Evolutionary conservation across 2,888 invertebrate species (phyloP).

Genomic region (Willowsia nigromaculata): DNA sequence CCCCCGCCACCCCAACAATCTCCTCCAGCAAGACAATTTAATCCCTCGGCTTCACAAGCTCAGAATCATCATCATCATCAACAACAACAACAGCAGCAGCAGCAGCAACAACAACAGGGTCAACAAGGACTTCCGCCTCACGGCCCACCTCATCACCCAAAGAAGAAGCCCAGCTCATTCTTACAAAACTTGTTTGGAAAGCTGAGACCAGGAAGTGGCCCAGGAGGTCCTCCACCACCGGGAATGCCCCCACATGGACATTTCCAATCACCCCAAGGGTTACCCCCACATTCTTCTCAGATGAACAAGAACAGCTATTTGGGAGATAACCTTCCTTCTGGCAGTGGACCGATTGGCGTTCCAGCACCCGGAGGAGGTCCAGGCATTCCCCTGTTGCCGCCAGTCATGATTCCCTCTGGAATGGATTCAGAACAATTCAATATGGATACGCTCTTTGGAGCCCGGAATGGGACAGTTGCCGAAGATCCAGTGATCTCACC

Average conservation of each 20-base stretch:
- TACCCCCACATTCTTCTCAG: neutral
- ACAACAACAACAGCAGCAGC: conserved; percentile 43
- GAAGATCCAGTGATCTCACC: neutral
- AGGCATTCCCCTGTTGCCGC: conserved; percentile 50
- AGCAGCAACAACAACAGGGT: conserved; percentile 28
- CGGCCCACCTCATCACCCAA: conserved; percentile 38
- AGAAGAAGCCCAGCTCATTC: conserved; percentile 68
- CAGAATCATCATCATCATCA: too few species aligned
- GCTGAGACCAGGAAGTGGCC: conserved; percentile 40
- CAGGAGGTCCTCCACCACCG: conserved; percentile 1
- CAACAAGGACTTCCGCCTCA: conserved; percentile 22
- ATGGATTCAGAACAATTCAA: conserved; percentile 42
- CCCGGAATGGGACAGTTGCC: conserved; percentile 60
- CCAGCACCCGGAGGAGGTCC: neutral
- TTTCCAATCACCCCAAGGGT: neutral
- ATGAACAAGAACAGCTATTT: conserved; percentile 19
- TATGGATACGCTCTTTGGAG: conserved; percentile 67
- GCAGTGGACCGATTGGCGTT: conserved; percentile 16
- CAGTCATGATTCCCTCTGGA: conserved; percentile 46
- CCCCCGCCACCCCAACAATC: conserved; percentile 55
- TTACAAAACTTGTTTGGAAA: conserved; percentile 65
- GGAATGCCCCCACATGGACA: conserved; percentile 22
- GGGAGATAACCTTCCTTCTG: neutral
- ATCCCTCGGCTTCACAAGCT: too few species aligned
- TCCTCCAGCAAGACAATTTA: neutral